phyloP scores from a whole-genome alignment of 1,140 invertebrate species.

The Drosophila nikananu region DNA sequence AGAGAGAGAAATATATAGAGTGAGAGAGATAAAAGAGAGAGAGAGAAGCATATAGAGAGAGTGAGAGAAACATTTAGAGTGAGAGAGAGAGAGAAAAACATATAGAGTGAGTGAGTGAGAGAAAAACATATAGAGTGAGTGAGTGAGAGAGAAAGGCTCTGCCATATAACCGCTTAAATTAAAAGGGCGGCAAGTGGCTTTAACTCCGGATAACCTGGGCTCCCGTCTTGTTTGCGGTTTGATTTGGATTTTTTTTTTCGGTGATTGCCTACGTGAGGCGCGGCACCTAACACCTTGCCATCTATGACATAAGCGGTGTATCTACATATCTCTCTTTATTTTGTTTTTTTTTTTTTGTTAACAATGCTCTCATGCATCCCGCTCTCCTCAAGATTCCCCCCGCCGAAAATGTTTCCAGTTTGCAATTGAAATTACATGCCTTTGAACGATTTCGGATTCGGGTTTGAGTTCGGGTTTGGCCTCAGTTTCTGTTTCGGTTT shows the following conservation, averaged over 20 bases:
- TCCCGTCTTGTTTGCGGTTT: slow-evolving; percentile 25
- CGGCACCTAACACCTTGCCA: slow-evolving; percentile 58
- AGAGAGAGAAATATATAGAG: slow-evolving; percentile 9
- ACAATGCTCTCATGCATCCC: slow-evolving; percentile 47
- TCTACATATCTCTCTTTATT: slow-evolving; percentile 10
- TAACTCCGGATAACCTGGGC: slow-evolving; percentile 10
- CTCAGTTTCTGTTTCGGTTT: slow-evolving; percentile 6
- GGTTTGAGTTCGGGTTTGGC: slow-evolving; percentile 1
- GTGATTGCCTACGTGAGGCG: slow-evolving; percentile 57
- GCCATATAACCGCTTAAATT: slow-evolving; percentile 11
- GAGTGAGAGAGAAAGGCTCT: slow-evolving; percentile 13
- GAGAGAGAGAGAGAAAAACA: neutral
- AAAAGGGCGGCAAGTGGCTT: slow-evolving; percentile 43
- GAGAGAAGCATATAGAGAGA: neutral
- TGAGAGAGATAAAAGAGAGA: neutral
- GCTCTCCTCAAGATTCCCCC: slow-evolving; percentile 6
- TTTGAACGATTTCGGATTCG: slow-evolving; percentile 49
- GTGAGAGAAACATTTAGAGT: no score
- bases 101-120: neutral
- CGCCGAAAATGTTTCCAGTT: slow-evolving; percentile 33
- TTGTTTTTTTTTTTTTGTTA: slow-evolving; percentile 23
- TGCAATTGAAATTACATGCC: slow-evolving; percentile 73
- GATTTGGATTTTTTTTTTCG: slow-evolving; percentile 27
- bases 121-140: no score
- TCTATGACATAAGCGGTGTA: slow-evolving; percentile 61